phyloP scores from a whole-genome alignment of 1,140 invertebrate species.

The Drosophila ercepeae region DNA sequence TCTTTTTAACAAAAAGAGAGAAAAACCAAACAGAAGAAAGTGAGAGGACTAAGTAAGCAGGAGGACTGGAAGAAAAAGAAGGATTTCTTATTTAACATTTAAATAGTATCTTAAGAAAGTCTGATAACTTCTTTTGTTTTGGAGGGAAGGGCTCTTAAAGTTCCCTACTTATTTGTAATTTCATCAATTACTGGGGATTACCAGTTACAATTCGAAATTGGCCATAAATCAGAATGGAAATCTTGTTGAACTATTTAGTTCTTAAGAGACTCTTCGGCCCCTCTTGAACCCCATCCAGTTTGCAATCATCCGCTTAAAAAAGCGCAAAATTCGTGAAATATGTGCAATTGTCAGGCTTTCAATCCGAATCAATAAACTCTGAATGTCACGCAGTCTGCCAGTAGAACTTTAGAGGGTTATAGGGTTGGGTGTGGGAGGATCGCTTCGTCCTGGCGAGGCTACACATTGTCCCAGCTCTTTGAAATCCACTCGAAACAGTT shows the following conservation, averaged over 20 bases:
- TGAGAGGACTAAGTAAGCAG: not conserved
- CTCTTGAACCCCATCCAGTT: not conserved
- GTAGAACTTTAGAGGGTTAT: not conserved
- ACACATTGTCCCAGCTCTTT: constrained; percentile 36
- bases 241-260: constrained; percentile 31
- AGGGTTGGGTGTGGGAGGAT: not conserved
- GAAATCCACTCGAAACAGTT: constrained; percentile 33
- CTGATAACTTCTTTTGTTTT: no score
- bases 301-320: constrained; percentile 28
- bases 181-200: not conserved
- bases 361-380: constrained; percentile 63
- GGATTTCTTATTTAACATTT: not conserved
- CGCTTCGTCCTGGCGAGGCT: constrained; percentile 2
- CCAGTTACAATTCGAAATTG: constrained; percentile 8
- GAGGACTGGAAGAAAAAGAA: not conserved
- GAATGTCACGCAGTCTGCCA: constrained; percentile 42
- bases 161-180: not conserved
- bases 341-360: constrained; percentile 52
- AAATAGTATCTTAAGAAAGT: no score
- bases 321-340: constrained; percentile 42
- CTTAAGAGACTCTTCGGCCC: not conserved
- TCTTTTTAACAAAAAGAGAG: not conserved
- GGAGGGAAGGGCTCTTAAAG: no score
- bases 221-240: constrained; percentile 11
- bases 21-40: not conserved